Conservation (phyloP, 2,797 vertebrate species). For the Gambusia yucatana region DNA sequence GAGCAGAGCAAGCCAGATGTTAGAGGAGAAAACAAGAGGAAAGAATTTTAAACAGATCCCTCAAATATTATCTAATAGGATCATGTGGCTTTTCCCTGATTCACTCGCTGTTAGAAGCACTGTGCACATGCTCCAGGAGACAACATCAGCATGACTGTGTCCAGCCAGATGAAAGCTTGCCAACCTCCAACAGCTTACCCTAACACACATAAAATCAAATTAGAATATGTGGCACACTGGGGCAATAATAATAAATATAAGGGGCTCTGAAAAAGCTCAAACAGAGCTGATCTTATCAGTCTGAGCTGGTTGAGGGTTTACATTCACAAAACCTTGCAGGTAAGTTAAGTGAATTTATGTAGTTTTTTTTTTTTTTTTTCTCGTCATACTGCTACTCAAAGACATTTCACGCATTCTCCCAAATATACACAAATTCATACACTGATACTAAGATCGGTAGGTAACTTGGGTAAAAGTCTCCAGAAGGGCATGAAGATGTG, state of each 20-base stretch:
- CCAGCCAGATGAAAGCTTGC: conserved; percentile 14
- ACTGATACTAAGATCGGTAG: not conserved
- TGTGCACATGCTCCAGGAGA: conserved; percentile 9
- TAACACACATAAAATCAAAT: conserved; percentile 24
- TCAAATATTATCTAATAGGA: conserved; percentile 15
- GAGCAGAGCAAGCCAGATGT: not conserved
- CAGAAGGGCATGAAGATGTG: not conserved
- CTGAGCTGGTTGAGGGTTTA: not conserved
- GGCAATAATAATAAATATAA: not conserved
- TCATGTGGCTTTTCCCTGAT: conserved; percentile 11
- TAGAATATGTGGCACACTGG: conserved; percentile 10
- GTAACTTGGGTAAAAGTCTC: not conserved
- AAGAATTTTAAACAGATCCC: conserved; percentile 13
- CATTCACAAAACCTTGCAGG: not conserved
- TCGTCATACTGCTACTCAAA: not conserved
- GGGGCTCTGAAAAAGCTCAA: conserved; percentile 8
- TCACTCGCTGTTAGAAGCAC: conserved; percentile 16
- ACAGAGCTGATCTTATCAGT: conserved; percentile 1
- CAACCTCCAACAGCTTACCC: conserved; percentile 10
- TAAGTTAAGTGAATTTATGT: not conserved
- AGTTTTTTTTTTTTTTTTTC: too few species aligned
- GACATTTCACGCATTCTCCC: not conserved
- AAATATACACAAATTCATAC: not conserved
- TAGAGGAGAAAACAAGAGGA: not conserved
- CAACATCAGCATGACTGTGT: conserved; percentile 14